Percentiles rank a stretch among this genome's conserved stretches.
These are phyloP conservation scores for Micromussa lordhowensis DNA, from an alignment of 92 coral and sea anemone species.

Conservation along the genomic window DNA sequence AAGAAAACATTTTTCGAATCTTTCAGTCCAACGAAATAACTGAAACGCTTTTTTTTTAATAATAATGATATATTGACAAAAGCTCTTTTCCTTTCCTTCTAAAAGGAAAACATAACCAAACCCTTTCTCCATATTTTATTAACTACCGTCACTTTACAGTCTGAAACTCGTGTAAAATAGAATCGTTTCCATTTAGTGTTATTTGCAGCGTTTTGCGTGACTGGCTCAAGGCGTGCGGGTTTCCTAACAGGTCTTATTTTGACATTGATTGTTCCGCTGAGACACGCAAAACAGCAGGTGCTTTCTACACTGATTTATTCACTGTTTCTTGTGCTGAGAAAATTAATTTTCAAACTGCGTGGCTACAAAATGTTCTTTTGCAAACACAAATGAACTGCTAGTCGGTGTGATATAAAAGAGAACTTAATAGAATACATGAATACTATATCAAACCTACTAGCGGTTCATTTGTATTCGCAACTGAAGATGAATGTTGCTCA, in stretches of 20 bases:
- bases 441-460: too few species aligned
- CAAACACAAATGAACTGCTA: background rate
- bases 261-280: background rate
- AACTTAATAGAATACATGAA: too few species aligned
- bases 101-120: background rate
- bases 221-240: background rate
- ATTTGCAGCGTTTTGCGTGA: slow-evolving; percentile 4
- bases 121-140: background rate
- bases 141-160: background rate
- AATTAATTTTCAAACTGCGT: background rate
- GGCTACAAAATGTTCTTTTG: background rate
- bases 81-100: background rate
- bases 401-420: too few species aligned
- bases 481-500: too few species aligned
- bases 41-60: background rate
- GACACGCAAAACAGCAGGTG: slow-evolving; percentile 13
- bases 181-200: background rate
- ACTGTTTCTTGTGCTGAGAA: background rate
- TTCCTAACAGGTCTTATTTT: background rate
- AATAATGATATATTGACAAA: background rate
- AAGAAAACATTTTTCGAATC: background rate
- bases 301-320: background rate
- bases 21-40: background rate
- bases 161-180: background rate
- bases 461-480: too few species aligned